Evolutionary conservation across 2,797 vertebrate genomes (phyloP), one percentile per base, ranked within the genome.

Genomic region (Gypaetus barbatus): DNA sequence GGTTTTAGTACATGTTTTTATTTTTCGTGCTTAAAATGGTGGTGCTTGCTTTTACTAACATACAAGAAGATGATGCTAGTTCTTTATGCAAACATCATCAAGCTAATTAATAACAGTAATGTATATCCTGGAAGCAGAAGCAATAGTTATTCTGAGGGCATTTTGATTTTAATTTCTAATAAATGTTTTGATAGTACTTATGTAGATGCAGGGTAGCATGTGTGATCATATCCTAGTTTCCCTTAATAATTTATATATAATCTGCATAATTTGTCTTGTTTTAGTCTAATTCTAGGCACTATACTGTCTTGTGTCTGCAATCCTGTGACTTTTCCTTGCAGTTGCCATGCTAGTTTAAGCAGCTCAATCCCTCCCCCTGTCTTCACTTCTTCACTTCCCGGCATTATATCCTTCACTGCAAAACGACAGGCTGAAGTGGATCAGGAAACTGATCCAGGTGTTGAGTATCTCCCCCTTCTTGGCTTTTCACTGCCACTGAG

Each of bases 161-260:
- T 63, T 89, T 79, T 66, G 25, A 37, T 82, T 93, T 96, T 71
- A 52, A 37, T 84, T 89, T 65, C 78, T 84, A 83, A 58, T 75
- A 51, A 56, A 35, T 22, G 25, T 69, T 95, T 56, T 88, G 80
- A 37, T 49, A 43, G 51, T 39, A 73, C 18, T 2, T 39, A 9
- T 33, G 48, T 87, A 81, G 48, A 35, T 87, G 54, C 66, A 92
- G 25, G 16, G 63, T 46, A 84, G 8, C 21, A 39, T 25, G 21
- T 43, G 33, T 37, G 44, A 87, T 12, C 30, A 35, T 27, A 17
- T 49, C 27, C 10, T 63, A 71, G 30, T 91, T 92, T 85, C 66
- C 30, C 56, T 74, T 69, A 41, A 22, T 61, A 11, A 39, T 58
- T 92, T 17, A 9, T 56, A 23, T 11, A 4, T 63, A 37, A 57